phyloP scores from a whole-genome alignment of 2,797 vertebrate species.

The Aplochiton taeniatus region DNA sequence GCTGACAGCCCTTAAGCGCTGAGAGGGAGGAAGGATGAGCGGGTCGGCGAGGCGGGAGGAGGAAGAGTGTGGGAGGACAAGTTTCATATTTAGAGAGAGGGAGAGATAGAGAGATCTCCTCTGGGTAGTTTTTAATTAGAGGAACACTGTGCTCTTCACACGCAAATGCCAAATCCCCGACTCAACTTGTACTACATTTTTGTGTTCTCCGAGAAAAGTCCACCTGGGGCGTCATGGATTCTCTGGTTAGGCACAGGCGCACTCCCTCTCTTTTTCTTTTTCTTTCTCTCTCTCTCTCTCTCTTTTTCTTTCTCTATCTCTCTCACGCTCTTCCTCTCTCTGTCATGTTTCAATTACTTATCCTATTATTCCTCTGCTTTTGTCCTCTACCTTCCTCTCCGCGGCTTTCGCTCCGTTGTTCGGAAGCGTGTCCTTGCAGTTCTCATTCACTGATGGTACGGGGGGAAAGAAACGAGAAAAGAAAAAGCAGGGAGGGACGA shows the following conservation, averaged over 20 bases:
- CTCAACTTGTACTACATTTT: slow-evolving; percentile 50
- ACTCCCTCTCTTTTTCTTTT: slow-evolving; percentile 9
- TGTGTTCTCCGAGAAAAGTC: slow-evolving; percentile 12
- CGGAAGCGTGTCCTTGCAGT: slow-evolving; percentile 5
- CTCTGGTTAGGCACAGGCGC: neutral
- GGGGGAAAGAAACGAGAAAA: neutral
- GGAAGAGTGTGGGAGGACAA: slow-evolving; percentile 26
- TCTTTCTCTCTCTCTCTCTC: neutral
- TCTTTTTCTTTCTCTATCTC: slow-evolving; percentile 25
- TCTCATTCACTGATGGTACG: neutral
- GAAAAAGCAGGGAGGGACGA: slow-evolving; percentile 19
- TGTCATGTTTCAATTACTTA: slow-evolving; percentile 44
- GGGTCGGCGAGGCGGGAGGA: slow-evolving; percentile 38
- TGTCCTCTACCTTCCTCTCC: neutral
- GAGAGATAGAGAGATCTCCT: slow-evolving; percentile 50
- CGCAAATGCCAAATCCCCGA: slow-evolving; percentile 40
- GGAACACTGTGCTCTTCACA: slow-evolving; percentile 53
- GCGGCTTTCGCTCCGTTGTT: slow-evolving; percentile 9
- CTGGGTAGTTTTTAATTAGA: slow-evolving; percentile 68
- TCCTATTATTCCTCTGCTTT: slow-evolving; percentile 12
- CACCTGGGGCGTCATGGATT: too few species aligned
- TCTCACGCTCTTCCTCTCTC: slow-evolving; percentile 18
- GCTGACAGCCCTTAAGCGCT: neutral
- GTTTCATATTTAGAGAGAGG: slow-evolving; percentile 37
- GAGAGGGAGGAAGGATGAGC: slow-evolving; percentile 4